Evolutionary conservation across 2,797 vertebrate genomes (phyloP).

Genomic region (Spinus pinus): DNA sequence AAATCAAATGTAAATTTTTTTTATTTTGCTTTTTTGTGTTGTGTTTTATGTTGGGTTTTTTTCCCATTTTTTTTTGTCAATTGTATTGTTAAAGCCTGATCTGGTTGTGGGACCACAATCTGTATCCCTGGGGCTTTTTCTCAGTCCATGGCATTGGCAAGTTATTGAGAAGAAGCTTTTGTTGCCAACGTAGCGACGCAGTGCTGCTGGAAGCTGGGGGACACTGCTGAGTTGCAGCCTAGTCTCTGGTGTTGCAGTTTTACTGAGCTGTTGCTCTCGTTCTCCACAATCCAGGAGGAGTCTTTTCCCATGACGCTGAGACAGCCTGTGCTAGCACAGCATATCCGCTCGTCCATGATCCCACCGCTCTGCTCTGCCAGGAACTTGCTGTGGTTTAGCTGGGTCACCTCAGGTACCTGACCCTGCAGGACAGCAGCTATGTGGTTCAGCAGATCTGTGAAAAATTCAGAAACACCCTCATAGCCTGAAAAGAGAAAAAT

Average conservation of each 20-base stretch:
- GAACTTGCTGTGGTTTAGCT: slow-evolving; percentile 67
- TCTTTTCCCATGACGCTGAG: slow-evolving; percentile 86
- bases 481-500: slow-evolving; percentile 80
- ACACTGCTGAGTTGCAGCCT: slow-evolving; percentile 89
- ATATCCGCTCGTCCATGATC: slow-evolving; percentile 73
- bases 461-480: slow-evolving; percentile 94
- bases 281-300: slow-evolving; percentile 87
- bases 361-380: slow-evolving; percentile 70
- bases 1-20: slow-evolving; percentile 48
- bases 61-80: not conserved
- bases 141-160: slow-evolving; percentile 52
- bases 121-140: slow-evolving; percentile 41
- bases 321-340: slow-evolving; percentile 77
- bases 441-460: slow-evolving; percentile 93
- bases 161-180: slow-evolving; percentile 97
- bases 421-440: slow-evolving; percentile 89
- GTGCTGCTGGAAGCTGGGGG: slow-evolving; percentile 98
- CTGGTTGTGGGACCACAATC: slow-evolving; percentile 24
- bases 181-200: slow-evolving; percentile 94
- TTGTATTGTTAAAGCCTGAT: slow-evolving; percentile 25
- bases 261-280: slow-evolving; percentile 73
- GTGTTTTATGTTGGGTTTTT: not conserved
- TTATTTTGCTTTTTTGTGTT: not conserved
- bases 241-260: slow-evolving; percentile 93
- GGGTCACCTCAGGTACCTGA: slow-evolving; percentile 75